Percentiles rank a stretch among this genome's conserved stretches.
phyloP scores from a whole-genome alignment of 2,797 vertebrate species.

The Eulemur albifrons region DNA sequence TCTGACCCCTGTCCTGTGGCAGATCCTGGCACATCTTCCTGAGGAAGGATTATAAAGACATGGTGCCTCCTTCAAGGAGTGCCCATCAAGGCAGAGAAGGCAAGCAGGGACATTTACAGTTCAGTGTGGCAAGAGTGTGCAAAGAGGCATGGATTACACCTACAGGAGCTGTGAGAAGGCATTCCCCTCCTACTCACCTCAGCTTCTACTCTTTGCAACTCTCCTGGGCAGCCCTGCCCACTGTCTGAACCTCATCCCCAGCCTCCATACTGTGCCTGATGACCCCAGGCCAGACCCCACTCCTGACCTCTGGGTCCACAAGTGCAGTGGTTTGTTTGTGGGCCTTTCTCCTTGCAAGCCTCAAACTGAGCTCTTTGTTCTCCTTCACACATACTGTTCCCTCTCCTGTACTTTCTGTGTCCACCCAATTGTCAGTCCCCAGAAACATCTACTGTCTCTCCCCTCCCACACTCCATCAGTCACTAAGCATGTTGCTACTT shows the following conservation, averaged over 20 bases:
- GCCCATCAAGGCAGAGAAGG: neutral
- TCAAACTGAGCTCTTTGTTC: neutral
- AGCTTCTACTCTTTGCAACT: neutral
- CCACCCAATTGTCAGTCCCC: neutral
- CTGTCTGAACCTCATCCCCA: neutral
- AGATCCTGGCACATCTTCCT: neutral
- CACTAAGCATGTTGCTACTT: neutral
- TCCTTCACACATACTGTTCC: neutral
- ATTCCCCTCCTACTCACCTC: neutral
- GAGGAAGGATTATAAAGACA: neutral
- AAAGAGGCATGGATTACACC: neutral
- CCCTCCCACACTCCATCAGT: neutral
- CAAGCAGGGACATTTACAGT: neutral
- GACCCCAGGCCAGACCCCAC: neutral
- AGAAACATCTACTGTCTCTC: neutral
- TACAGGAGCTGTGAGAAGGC: neutral
- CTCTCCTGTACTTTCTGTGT: neutral
- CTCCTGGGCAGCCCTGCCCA: neutral
- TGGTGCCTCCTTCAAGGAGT: neutral
- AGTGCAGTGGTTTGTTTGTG: neutral
- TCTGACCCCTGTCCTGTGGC: neutral
- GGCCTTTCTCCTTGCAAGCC: neutral
- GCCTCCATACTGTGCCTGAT: neutral
- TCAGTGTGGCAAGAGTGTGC: neutral
- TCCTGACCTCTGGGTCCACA: neutral